phyloP scores from a whole-genome alignment of 2,797 vertebrate species.

The Anolis apletophallus region DNA sequence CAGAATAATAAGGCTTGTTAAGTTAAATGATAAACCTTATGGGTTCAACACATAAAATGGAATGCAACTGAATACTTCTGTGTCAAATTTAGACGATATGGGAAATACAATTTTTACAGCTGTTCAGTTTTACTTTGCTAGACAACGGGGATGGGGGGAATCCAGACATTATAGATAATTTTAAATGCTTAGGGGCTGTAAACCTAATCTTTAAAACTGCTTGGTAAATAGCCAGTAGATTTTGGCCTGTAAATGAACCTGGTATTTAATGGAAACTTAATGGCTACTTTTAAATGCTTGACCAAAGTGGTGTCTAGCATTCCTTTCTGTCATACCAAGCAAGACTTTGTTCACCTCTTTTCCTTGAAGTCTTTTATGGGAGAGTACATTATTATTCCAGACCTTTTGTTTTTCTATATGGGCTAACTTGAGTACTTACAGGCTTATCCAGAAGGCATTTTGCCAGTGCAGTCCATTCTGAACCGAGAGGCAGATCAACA shows the following conservation, averaged over 20 bases:
- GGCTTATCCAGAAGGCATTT: not conserved
- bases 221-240: constrained; percentile 66
- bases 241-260: constrained; percentile 73
- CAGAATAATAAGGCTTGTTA: constrained; percentile 19
- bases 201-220: constrained; percentile 60
- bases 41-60: not conserved
- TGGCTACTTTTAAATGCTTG: constrained; percentile 67
- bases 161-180: constrained; percentile 48
- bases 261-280: constrained; percentile 66
- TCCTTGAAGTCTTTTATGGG: constrained; percentile 70
- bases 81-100: constrained; percentile 17
- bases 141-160: constrained; percentile 17
- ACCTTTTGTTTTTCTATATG: constrained; percentile 39
- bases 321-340: constrained; percentile 69
- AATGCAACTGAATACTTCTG: constrained; percentile 4
- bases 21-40: not conserved
- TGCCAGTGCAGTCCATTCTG: not conserved
- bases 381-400: constrained; percentile 60
- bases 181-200: constrained; percentile 51
- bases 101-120: constrained; percentile 39
- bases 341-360: constrained; percentile 68
- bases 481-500: not conserved
- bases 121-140: constrained; percentile 37
- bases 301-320: constrained; percentile 70
- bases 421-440: not conserved